Evolutionary conservation across 1,140 invertebrate species (phyloP), one percentile per base, ranked within the genome.

Genomic region (Chelonus insularis): DNA sequence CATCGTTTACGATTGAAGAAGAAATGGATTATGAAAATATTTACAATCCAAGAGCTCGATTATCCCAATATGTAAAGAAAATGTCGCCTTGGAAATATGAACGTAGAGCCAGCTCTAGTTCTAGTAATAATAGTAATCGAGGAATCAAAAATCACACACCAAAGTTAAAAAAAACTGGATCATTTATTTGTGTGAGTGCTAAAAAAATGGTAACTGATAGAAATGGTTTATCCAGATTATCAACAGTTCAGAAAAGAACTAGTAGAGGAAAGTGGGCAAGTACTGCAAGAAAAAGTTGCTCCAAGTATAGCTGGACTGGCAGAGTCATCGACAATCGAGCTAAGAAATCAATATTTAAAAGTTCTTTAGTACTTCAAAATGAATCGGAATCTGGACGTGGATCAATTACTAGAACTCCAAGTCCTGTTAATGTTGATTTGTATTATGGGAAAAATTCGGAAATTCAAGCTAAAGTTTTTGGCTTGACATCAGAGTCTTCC

Each of bases 221-320:
- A 48, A 48, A 29, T 11, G 14, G 45, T n/a, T 11, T 39, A 0
- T 6, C 39, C n/a, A 54, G 37, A 41, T 43, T 47, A 3, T 18
- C 29, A 23, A 34, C 55, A 6, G 8, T 23, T 41, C 29, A 63
- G 52, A 63, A 62, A 56, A 58, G 50, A 45, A 4, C 6, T 18
- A 21, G 8, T 50, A 5, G 48, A 69, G 50, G 8, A 45, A 59
- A 47, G 52, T 66, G 61, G 60, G 16, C 61, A 12, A 51, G 52
- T 5, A 61, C 36, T 6, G 36, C 18, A 2, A 60, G 54, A 12
- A 66, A 57, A 39, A 63, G 37, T 9, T 37, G 14, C 29, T 56
- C 43, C 2, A 66, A 57, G 32, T 65, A 68, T 21, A 62, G 66
- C 37, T 68, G 64, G 67, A 62, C 41, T 6, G 68, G 63, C 1